phyloP scores from a whole-genome alignment of 2,888 invertebrate species.

The Morpho helenor region DNA sequence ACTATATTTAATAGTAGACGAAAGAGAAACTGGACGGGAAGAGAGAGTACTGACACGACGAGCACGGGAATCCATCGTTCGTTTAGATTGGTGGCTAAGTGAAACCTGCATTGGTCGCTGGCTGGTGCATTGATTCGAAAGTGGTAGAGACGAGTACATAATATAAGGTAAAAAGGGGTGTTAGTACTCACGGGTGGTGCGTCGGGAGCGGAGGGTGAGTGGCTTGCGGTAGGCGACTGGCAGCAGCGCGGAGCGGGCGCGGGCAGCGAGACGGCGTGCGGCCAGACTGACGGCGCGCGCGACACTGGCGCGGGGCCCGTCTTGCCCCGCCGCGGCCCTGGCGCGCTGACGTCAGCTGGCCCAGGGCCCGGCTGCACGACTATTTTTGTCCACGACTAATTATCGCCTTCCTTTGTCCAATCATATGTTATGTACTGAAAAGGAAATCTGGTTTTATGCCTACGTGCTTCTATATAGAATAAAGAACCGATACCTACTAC shows the following conservation, averaged over 20 bases:
- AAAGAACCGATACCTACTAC: conserved; percentile 5
- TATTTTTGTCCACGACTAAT: conserved; percentile 76
- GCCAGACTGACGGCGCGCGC: conserved; percentile 75
- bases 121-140: conserved; percentile 50
- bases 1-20: conserved; percentile 18
- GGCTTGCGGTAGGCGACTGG: conserved; percentile 33
- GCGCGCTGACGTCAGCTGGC: conserved; percentile 76
- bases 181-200: conserved; percentile 34
- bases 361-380: conserved; percentile 74
- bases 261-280: conserved; percentile 60
- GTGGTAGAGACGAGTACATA: conserved; percentile 31
- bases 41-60: conserved; percentile 10
- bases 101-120: conserved; percentile 63
- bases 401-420: conserved; percentile 74
- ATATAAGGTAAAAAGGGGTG: conserved; percentile 30
- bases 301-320: conserved; percentile 79
- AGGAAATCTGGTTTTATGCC: conserved; percentile 54
- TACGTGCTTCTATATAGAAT: conserved; percentile 24
- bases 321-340: conserved; percentile 75
- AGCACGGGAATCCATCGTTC: conserved; percentile 25
- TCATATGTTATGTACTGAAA: conserved; percentile 50
- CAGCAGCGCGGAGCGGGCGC: conserved; percentile 34
- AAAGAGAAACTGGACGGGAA: conserved; percentile 29
- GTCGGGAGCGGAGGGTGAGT: conserved; percentile 35
- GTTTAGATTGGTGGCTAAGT: conserved; percentile 37